Evolutionary conservation across 2,797 vertebrate genomes (phyloP).

Genomic region (Cyclopterus lumpus): DNA sequence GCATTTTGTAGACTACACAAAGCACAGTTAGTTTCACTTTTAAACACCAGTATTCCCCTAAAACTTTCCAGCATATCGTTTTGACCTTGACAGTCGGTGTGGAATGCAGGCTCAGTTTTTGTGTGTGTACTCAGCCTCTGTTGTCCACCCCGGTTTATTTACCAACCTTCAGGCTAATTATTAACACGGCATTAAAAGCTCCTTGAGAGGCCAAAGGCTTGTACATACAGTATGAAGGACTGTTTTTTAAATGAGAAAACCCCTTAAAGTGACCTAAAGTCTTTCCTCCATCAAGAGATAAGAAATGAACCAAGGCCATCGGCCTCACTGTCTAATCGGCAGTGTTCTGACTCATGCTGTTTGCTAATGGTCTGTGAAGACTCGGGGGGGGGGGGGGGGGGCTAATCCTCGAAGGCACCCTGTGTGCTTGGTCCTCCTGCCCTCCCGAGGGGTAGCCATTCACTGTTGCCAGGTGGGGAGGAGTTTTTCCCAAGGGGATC

Average conservation of each 20-base stretch:
- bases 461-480: slow-evolving; percentile 68
- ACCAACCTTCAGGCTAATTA: slow-evolving; percentile 72
- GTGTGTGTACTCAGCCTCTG: slow-evolving; percentile 45
- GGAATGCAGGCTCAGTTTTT: slow-evolving; percentile 65
- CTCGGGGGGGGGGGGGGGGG: too few relatives aligned
- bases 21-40: slow-evolving; percentile 49
- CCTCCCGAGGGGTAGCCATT: slow-evolving; percentile 67
- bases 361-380: slow-evolving; percentile 72
- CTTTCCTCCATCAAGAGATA: slow-evolving; percentile 26
- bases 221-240: slow-evolving; percentile 10
- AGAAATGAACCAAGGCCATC: slow-evolving; percentile 36
- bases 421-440: slow-evolving; percentile 50
- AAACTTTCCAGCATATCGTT: slow-evolving; percentile 47
- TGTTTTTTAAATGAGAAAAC: slow-evolving; percentile 37
- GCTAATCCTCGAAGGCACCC: slow-evolving; percentile 61
- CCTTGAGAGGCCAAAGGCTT: slow-evolving; percentile 26
- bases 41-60: slow-evolving; percentile 39
- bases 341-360: slow-evolving; percentile 66
- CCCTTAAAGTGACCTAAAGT: slow-evolving; percentile 33
- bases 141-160: slow-evolving; percentile 64
- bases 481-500: slow-evolving; percentile 71
- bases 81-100: slow-evolving; percentile 67
- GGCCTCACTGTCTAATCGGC: slow-evolving; percentile 49
- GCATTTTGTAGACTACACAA: neutral
- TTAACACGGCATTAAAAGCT: slow-evolving; percentile 63